phyloP scores from a whole-genome alignment of 1,140 invertebrate genomes.

The Alviniconcha marisindica region DNA sequence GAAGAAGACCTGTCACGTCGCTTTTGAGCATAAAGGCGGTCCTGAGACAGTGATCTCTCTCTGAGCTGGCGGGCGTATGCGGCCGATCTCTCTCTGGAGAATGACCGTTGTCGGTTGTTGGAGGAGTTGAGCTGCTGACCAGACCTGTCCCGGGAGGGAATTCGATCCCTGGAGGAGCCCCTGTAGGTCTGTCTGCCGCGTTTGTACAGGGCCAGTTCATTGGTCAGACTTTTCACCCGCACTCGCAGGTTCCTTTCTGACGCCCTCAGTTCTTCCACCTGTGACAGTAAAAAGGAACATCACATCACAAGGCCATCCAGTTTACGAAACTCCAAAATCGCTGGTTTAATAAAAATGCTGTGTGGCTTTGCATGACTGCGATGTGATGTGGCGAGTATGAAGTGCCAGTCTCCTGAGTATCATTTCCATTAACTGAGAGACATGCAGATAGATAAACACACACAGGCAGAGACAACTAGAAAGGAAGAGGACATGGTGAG shows the following conservation, averaged over 20 bases:
- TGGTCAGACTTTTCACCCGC: constrained; percentile 74
- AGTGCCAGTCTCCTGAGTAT: too few species aligned
- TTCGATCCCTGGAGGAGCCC: constrained; percentile 24
- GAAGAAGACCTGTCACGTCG: constrained; percentile 53
- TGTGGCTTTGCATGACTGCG: too few species aligned
- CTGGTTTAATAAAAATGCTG: too few species aligned
- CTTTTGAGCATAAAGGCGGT: constrained; percentile 50
- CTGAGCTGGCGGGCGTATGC: constrained; percentile 32
- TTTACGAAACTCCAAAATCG: too few species aligned
- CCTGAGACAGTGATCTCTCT: constrained; percentile 61
- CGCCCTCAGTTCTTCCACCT: constrained; percentile 74
- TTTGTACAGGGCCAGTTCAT: constrained; percentile 74
- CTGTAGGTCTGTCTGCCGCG: constrained; percentile 41
- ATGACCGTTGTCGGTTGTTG: constrained; percentile 52
- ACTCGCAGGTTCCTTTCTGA: constrained; percentile 73
- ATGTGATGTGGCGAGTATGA: too few species aligned
- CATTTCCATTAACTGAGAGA: too few species aligned
- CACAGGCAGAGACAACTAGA: too few species aligned
- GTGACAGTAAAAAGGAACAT: constrained; percentile 26
- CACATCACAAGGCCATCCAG: too few species aligned
- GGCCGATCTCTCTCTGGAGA: constrained; percentile 45
- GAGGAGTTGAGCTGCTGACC: constrained; percentile 41
- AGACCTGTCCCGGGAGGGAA: constrained; percentile 26
- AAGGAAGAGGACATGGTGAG: too few species aligned
- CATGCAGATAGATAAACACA: too few species aligned